Evolutionary conservation across 2,888 invertebrate genomes (phyloP).

Genomic region (Eristalinus sepulchralis): DNA sequence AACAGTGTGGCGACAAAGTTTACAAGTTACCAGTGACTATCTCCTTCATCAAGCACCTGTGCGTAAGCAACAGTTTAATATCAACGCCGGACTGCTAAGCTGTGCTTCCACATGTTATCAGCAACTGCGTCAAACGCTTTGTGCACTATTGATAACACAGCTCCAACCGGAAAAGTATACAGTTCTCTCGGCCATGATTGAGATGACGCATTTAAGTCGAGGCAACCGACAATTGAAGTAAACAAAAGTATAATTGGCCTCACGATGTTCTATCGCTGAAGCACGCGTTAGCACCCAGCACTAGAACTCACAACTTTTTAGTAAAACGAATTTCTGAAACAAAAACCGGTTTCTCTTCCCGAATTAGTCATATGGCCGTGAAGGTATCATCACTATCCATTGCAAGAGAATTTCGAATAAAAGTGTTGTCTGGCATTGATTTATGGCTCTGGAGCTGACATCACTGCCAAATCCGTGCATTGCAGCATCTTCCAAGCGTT

Average conservation of each 20-base stretch:
- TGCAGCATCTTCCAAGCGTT: not conserved
- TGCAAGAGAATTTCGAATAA: no score
- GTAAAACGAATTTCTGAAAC: not conserved
- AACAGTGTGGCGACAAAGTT: no score
- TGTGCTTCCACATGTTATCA: no score
- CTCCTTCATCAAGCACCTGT: no score
- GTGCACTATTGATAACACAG: not conserved
- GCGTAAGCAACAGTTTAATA: no score
- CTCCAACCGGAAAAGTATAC: not conserved
- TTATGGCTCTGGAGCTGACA: no score
- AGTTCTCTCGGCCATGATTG: not conserved
- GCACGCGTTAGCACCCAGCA: not conserved
- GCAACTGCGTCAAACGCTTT: no score
- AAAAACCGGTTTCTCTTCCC: not conserved
- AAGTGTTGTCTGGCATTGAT: no score
- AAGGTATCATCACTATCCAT: not conserved
- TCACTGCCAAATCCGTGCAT: not conserved
- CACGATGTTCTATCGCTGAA: not conserved
- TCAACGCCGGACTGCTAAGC: no score
- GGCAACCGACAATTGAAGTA: not conserved
- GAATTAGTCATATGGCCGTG: not conserved
- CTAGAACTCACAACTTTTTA: not conserved
- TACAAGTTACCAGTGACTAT: no score
- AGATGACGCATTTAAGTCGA: not conserved
- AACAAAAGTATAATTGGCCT: not conserved